A percentile compares a stretch with the other conserved stretches of the same genome.
Conservation (phyloP, 1,140 invertebrate species). For the Coptotermes formosanus region DNA sequence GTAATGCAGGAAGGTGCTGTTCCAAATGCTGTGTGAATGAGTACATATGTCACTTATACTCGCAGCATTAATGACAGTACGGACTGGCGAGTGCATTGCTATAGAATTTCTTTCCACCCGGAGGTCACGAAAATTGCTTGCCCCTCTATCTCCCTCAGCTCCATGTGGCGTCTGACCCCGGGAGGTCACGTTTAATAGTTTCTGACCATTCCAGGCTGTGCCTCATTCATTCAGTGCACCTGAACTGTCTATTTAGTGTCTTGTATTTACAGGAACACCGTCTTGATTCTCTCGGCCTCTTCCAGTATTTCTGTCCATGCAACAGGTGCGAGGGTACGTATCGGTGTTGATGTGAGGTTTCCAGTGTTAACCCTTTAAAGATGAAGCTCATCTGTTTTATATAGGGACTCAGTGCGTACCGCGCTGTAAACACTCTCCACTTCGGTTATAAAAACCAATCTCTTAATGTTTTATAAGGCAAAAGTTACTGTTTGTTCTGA, state of each 20-base stretch:
- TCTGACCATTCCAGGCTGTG: background rate
- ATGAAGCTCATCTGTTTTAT: too few species aligned
- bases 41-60: background rate
- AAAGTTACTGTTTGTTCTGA: too few species aligned
- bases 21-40: background rate
- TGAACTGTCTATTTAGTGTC: background rate
- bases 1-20: too few species aligned
- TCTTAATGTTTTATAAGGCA: too few species aligned
- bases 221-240: background rate
- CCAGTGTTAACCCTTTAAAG: too few species aligned
- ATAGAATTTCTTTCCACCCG: background rate
- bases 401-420: too few species aligned
- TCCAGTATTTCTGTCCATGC: background rate
- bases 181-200: background rate
- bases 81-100: background rate
- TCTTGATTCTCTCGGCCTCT: background rate
- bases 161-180: background rate
- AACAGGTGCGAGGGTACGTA: background rate
- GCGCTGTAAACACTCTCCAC: too few species aligned
- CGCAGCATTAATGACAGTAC: background rate
- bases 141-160: background rate
- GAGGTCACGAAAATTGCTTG: conserved; percentile 9
- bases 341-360: background rate
- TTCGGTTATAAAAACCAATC: too few species aligned
- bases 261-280: background rate